A percentile compares a stretch with the other conserved stretches of the same genome.
Evolutionary conservation across 2,888 invertebrate species (phyloP).

Genomic region (Tortricodes alternella): DNA sequence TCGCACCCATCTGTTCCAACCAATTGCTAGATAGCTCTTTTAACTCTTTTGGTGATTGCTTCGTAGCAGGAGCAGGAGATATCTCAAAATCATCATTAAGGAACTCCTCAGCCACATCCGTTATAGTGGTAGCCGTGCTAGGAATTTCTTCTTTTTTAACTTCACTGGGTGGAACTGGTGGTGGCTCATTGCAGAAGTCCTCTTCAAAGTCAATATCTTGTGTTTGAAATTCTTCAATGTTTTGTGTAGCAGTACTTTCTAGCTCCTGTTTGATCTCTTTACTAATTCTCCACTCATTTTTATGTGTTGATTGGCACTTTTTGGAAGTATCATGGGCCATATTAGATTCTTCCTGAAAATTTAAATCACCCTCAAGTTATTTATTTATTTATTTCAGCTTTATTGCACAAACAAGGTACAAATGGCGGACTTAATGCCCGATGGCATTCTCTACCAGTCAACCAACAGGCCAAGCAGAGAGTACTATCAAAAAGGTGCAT

Average conservation of each 20-base stretch:
- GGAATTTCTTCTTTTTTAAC: slow-evolving; percentile 48
- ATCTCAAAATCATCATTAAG: slow-evolving; percentile 75
- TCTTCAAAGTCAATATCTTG: slow-evolving; percentile 74
- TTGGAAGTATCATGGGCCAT: slow-evolving; percentile 31
- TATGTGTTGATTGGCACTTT: slow-evolving; percentile 42
- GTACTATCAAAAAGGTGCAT: no score
- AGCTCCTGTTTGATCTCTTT: slow-evolving; percentile 71
- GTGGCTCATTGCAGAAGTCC: slow-evolving; percentile 67
- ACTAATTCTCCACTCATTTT: slow-evolving; percentile 70
- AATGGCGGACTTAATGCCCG: no score
- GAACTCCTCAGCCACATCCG: slow-evolving; percentile 73
- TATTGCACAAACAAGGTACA: no score
- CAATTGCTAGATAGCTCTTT: slow-evolving; percentile 65
- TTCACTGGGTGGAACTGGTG: slow-evolving; percentile 38
- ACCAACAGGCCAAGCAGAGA: no score
- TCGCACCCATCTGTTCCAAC: slow-evolving; percentile 64
- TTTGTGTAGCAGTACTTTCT: slow-evolving; percentile 68
- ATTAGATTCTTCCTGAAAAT: slow-evolving; percentile 43
- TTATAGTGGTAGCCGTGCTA: slow-evolving; percentile 54
- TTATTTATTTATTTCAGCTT: no score
- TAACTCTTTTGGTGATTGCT: slow-evolving; percentile 58
- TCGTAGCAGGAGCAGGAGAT: slow-evolving; percentile 58
- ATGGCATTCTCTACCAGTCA: no score
- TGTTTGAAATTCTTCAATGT: slow-evolving; percentile 74
- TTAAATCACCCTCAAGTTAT: slow-evolving; percentile 1